Evolutionary conservation across 2,797 vertebrate species (phyloP), one percentile per base, ranked within the genome.

Genomic region (Spatula versicolor): DNA sequence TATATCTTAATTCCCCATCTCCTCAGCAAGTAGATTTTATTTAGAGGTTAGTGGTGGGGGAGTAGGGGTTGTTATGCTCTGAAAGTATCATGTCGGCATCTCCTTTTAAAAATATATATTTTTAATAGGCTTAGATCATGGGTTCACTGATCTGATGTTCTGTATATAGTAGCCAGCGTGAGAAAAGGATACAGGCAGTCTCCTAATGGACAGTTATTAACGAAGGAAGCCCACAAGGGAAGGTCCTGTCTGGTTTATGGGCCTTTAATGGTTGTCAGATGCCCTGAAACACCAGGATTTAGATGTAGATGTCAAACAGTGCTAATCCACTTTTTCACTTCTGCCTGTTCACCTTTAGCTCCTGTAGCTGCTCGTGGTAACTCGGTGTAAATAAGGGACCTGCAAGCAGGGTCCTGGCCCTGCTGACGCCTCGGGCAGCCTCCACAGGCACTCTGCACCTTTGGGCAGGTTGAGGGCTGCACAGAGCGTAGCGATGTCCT

Each of bases 261-360:
- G 50, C 28, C 50, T 83, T 63, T 75, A 81, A 26, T 94, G 16
- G 31, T 83, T 92, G 79, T 81, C 73, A 75, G 58, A 62, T 52
- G 54, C 66, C 69, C 58, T 52, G 66, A 63, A 93, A 91, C 56
- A 62, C 0, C 1, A 41, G 45, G 28, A 60, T 83, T 84, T 93
- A 55, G n/a, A 52, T 52, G 31, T 78, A 37, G 35, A 56, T 72
- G 25, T 64, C 73, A 72, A 54, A 74, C 4, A 3, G 21, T 41
- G 25, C 31, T 85, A 66, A 79, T 59, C 43, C 45, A 15, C 16
- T 50, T 82, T 23, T 33, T 79, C 6, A 1, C 75, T 72, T 76
- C 13, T 82, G 46, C 76, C 43, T 9, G 2, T 84, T 95, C 50
- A 84, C 25, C 59, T 73, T 79, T 55, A 63, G n/a, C 50, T 91